Evolutionary conservation across 35 echinoderm and acorn worm genomes (phyloP), one percentile per base, ranked within the genome.

Genomic region (Hemicentrotus pulcherrimus): DNA sequence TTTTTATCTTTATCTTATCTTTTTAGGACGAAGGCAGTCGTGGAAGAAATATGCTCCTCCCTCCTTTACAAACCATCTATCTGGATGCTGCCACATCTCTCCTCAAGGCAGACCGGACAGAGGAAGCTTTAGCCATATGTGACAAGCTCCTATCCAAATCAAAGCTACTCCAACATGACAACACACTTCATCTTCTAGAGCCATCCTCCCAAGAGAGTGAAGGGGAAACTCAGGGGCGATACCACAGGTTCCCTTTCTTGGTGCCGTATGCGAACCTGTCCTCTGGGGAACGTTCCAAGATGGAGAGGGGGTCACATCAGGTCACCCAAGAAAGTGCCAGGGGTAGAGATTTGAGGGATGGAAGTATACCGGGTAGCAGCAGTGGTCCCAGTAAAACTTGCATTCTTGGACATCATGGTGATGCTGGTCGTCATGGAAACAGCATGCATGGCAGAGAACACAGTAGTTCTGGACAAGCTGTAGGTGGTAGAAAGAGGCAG

Each of bases 71-170:
- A 90, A 90, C n/a, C 32, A 47, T 90, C 32, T 90, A 90, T 30
- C 12, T 90, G 32, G 88, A 90, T 45, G 31, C 88, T 47, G 88
- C 88, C 88, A 90, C 88, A 18, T 13, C 88, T 18, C 88, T 90
- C 88, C 32, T 90, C 2, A 90, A 47, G 9, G 88, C 88, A 90
- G 31, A 16, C 88, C 31, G 33, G 4, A 33, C 46, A 5, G 31
- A 90, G 32, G 88, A 90, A 90, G 88, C 88, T 45, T 28, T 90
- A 9, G 88, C 88, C 3, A 31, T 90, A 16, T 90, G 88, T 47
- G 88, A 90, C 31, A 33, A 90, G 33, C 88, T 90, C 32, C 32
- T 90, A 28, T 90, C 32, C 19, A 90, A 90, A 90, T 90, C 88
- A 16, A 35, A 32, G 32, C 88, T 90, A 4, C 88, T 47, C 16